Percentiles rank a stretch among this genome's conserved stretches.
These are phyloP conservation scores for Lucilia cuprina DNA, from an alignment of 1,140 invertebrate species.

Conservation along the genomic window DNA sequence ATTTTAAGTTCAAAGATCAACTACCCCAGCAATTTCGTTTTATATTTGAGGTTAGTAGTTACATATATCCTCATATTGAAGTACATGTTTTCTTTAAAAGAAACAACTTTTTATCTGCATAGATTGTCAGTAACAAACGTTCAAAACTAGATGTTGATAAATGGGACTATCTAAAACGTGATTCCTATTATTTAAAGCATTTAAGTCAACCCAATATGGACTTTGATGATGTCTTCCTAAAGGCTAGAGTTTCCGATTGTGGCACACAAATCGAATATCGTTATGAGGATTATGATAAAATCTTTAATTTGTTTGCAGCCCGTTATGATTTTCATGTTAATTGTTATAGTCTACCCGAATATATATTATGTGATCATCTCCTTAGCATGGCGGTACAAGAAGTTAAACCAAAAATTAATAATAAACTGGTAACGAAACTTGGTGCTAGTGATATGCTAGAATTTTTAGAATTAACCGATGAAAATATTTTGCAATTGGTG, in stretches of 20 bases:
- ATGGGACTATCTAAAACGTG: conserved; percentile 74
- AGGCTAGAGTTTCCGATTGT: conserved; percentile 47
- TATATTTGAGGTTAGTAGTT: conserved; percentile 39
- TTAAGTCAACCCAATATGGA: conserved; percentile 46
- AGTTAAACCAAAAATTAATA: background rate
- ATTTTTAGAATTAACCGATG: conserved; percentile 32
- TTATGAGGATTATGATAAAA: conserved; percentile 51
- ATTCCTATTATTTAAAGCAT: conserved; percentile 59
- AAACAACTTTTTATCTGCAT: background rate
- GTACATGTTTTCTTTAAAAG: background rate
- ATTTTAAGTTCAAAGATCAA: conserved; percentile 28
- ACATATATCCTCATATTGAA: background rate
- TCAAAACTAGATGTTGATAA: conserved; percentile 77
- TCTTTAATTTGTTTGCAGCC: conserved; percentile 49
- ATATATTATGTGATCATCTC: conserved; percentile 38
- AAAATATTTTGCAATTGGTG: background rate
- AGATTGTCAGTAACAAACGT: conserved; percentile 72
- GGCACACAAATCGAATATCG: conserved; percentile 56
- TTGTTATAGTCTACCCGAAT: conserved; percentile 44
- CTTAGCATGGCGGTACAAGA: background rate
- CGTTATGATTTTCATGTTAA: conserved; percentile 44
- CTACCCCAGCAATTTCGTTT: conserved; percentile 33
- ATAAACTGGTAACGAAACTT: background rate
- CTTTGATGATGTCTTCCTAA: conserved; percentile 44
- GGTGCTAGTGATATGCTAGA: background rate